Conservation (phyloP, 2,888 invertebrate genomes). For the Leptopilina myrica region DNA sequence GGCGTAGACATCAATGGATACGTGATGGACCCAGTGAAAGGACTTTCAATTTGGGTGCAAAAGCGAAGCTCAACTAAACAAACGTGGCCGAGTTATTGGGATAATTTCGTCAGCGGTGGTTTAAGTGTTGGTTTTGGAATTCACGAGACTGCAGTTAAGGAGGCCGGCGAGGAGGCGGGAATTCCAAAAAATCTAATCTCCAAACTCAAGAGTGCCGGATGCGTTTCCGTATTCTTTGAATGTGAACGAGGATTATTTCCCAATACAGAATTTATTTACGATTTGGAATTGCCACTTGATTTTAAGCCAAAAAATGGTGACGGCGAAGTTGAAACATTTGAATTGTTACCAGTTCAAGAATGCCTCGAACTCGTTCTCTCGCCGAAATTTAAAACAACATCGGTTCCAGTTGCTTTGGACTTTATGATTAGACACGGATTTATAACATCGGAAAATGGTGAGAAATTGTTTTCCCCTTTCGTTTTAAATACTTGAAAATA, state of each 20-base stretch:
- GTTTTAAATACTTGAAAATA: no score
- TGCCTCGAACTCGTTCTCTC: slow-evolving; percentile 89
- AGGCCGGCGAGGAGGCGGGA: slow-evolving; percentile 96
- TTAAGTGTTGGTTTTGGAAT: slow-evolving; percentile 92
- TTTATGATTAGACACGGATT: slow-evolving; percentile 94
- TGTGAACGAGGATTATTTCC: slow-evolving; percentile 95
- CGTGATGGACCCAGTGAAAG: slow-evolving; percentile 89
- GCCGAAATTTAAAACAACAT: slow-evolving; percentile 94
- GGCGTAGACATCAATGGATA: slow-evolving; percentile 97
- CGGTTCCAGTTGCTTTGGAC: slow-evolving; percentile 93
- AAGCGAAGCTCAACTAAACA: slow-evolving; percentile 93
- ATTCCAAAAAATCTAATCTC: slow-evolving; percentile 88
- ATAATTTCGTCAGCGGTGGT: slow-evolving; percentile 97
- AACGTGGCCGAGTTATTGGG: slow-evolving; percentile 97
- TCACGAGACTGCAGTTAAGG: slow-evolving; percentile 93
- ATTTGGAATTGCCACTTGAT: slow-evolving; percentile 92
- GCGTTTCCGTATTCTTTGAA: slow-evolving; percentile 94
- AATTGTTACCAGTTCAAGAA: slow-evolving; percentile 89
- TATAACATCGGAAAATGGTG: slow-evolving; percentile 93
- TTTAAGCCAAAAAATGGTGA: slow-evolving; percentile 95
- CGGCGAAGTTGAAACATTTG: slow-evolving; percentile 95
- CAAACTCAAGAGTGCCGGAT: slow-evolving; percentile 86
- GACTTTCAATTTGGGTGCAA: slow-evolving; percentile 95
- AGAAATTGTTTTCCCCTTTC: slow-evolving; percentile 58
- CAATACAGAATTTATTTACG: slow-evolving; percentile 96